These are phyloP conservation scores for Lutraria rhynchaena DNA, from an alignment of 1,140 invertebrate genomes.

Conservation along the genomic window DNA sequence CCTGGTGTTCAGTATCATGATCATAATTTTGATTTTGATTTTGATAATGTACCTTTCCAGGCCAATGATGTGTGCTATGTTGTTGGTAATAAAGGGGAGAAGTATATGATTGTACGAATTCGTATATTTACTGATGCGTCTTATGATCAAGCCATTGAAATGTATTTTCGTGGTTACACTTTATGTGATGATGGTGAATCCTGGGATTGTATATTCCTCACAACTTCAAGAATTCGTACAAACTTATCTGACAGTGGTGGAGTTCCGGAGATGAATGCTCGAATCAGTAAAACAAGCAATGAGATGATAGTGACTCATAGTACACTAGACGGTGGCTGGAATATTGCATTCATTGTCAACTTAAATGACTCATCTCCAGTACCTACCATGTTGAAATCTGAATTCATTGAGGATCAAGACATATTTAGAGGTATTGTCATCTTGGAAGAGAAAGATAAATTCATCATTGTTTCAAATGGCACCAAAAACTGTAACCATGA, in stretches of 20 bases:
- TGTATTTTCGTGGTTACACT: conserved; percentile 46
- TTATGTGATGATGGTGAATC: conserved; percentile 25
- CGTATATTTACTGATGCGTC: conserved; percentile 30
- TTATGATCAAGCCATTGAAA: conserved; percentile 31
- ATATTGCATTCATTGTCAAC: conserved; percentile 42
- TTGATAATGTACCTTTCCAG: conserved; percentile 23
- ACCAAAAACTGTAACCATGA: conserved; percentile 34
- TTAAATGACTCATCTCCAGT: conserved; percentile 25
- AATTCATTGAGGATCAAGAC: conserved; percentile 47
- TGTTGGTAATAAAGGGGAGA: conserved; percentile 11
- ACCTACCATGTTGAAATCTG: conserved; percentile 41
- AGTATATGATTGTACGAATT: conserved; percentile 48
- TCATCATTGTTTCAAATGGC: conserved; percentile 44
- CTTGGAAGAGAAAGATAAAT: conserved; percentile 20
- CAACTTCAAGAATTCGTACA: conserved; percentile 16
- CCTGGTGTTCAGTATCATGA: conserved; percentile 31
- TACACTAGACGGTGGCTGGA: conserved; percentile 47
- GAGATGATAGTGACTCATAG: conserved; percentile 50
- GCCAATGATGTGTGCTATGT: conserved; percentile 52
- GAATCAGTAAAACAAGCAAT: conserved; percentile 44
- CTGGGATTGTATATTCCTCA: conserved; percentile 45
- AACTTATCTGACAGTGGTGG: conserved; percentile 41
- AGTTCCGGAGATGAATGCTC: conserved; percentile 43
- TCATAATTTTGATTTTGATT: conserved; percentile 10
- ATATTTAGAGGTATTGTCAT: conserved; percentile 41